Evolutionary conservation across 2,888 invertebrate genomes (phyloP), one percentile per base, ranked within the genome.

Genomic region (Operophtera brumata): DNA sequence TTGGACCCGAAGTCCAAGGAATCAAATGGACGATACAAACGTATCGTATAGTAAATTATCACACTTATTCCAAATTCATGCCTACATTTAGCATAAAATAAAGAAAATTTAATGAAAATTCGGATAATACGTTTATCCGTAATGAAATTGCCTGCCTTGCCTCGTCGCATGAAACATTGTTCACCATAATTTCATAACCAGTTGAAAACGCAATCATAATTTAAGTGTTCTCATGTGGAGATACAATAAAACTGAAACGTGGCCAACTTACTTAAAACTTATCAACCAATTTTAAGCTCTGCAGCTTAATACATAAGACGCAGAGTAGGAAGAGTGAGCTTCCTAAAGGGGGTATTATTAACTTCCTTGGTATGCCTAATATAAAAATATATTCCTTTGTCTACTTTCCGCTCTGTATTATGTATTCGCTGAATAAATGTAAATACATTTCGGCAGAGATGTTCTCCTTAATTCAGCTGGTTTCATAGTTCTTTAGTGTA

Each of bases 341-440:
- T 39, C 37, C 8, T 32, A 26, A 12, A 43, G 43, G 41, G 28
- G 46, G 30, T 47, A 54, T 57, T 59, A 64, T 58, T 60, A 60
- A 64, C 57, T 59, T 50, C 20, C 43, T 28, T 41, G 57, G 59
- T 52, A 64, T 60, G 58, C 44, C 50, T 58, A 54, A 59, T 57
- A 57, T 56, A 57, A 59, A 60, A 62, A 59, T 61, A 54, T 59
- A 57, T 62, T 64, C 54, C 57, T 64, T 64, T 63, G 62, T 60
- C 57, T 64, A 57, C 61, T 54, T 48, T 57, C 34, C 47, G 42
- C 42, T 54, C 36, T 54, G 54, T 61, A 65, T 72, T 70, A 73
- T 63, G 64, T 71, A 67, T 71, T 71, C 73, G 45, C 61, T 61
- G 71, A 70, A 72, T 75, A 74, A 76, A 78, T 77, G 72, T 70